These are phyloP conservation scores for Epinotia demarniana DNA, from an alignment of 2,888 invertebrate species.

Conservation along the genomic window DNA sequence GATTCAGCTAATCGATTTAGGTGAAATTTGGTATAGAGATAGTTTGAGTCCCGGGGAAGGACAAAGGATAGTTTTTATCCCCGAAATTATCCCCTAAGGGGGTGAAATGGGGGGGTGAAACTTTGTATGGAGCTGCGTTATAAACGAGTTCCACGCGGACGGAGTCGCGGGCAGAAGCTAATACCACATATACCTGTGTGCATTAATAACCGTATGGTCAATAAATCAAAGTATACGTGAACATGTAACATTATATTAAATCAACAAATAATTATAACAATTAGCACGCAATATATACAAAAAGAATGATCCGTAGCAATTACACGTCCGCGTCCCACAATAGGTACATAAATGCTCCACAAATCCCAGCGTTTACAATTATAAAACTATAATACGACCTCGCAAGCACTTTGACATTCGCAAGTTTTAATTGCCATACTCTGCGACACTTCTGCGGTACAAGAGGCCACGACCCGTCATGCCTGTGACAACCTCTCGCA, in stretches of 20 bases:
- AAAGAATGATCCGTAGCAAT: slow-evolving; percentile 31
- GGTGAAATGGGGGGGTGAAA: too few species aligned
- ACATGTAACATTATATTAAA: background rate
- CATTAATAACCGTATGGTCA: too few species aligned
- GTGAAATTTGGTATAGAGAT: too few species aligned
- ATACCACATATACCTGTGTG: too few species aligned
- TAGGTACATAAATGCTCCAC: slow-evolving; percentile 33
- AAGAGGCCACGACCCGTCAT: slow-evolving; percentile 69
- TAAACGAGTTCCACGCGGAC: too few species aligned
- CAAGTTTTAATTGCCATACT: slow-evolving; percentile 83
- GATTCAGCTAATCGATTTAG: too few species aligned
- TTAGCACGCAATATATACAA: slow-evolving; percentile 3
- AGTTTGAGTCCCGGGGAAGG: too few species aligned
- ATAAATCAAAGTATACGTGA: too few species aligned
- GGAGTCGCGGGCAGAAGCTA: too few species aligned
- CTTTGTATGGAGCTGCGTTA: too few species aligned
- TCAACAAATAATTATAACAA: background rate
- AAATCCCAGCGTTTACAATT: slow-evolving; percentile 42
- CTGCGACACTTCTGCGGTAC: slow-evolving; percentile 70
- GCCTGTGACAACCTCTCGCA: slow-evolving; percentile 61
- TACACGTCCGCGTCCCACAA: slow-evolving; percentile 26
- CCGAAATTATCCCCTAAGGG: too few species aligned
- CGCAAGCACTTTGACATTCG: slow-evolving; percentile 79
- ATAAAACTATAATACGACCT: slow-evolving; percentile 71
- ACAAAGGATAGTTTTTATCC: too few species aligned